These are phyloP conservation scores for Drosophila nebulosa DNA, from an alignment of 1,140 invertebrate species.

Conservation along the genomic window DNA sequence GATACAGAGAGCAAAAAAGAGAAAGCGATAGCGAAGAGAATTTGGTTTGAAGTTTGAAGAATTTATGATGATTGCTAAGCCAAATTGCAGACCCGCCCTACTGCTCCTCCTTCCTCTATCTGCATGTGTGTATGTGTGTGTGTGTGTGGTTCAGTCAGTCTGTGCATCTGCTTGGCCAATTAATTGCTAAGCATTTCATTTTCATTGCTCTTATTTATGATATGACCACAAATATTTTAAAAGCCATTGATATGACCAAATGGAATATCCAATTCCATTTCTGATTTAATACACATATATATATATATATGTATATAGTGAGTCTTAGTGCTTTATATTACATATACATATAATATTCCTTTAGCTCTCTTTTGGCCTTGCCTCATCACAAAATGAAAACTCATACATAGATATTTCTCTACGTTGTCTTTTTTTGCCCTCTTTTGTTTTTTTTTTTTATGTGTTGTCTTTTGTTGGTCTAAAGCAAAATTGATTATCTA, in stretches of 20 bases:
- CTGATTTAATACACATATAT: background rate
- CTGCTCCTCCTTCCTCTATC: background rate
- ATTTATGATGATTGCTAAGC: conserved; percentile 70
- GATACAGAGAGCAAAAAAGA: background rate
- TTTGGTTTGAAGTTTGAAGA: conserved; percentile 20
- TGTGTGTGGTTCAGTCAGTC: conserved; percentile 11
- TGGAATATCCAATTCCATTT: conserved; percentile 31
- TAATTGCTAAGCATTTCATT: conserved; percentile 70
- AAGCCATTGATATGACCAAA: conserved; percentile 54
- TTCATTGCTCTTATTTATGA: conserved; percentile 70
- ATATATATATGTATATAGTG: too few species aligned
- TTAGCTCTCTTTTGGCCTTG: conserved; percentile 21
- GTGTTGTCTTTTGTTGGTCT: background rate
- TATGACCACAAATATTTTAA: conserved; percentile 65
- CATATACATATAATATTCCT: background rate
- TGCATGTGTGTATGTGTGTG: background rate
- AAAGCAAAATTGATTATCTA: conserved; percentile 2
- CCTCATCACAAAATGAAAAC: conserved; percentile 10
- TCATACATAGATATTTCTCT: conserved; percentile 38
- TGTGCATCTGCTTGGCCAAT: conserved; percentile 42
- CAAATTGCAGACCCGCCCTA: background rate
- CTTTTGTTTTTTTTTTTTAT: conserved; percentile 1
- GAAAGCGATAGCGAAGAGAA: background rate
- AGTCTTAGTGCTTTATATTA: background rate
- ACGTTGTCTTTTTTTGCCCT: conserved; percentile 13